phyloP scores from a whole-genome alignment of 1,140 invertebrate genomes.

The Drosophila mayri region DNA sequence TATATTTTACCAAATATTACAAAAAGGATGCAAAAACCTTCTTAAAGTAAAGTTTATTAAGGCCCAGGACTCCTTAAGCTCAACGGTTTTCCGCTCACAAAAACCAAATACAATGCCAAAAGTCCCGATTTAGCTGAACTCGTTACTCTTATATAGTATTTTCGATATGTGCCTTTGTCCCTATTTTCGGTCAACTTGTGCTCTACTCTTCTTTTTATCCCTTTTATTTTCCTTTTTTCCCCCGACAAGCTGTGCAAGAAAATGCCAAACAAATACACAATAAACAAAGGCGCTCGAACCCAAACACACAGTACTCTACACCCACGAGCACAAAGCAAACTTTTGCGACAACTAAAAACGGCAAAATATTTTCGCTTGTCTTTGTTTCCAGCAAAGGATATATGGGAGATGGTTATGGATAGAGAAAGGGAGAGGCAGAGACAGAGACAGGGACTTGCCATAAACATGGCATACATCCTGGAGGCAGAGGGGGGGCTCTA shows the following conservation, averaged over 20 bases:
- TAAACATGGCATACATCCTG: constrained; percentile 81
- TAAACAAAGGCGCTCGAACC: constrained; percentile 66
- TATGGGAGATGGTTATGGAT: neutral
- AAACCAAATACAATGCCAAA: constrained; percentile 17
- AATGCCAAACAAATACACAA: constrained; percentile 75
- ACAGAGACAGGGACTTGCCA: constrained; percentile 36
- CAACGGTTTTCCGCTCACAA: neutral
- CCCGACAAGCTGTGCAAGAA: constrained; percentile 62
- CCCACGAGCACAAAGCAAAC: constrained; percentile 47
- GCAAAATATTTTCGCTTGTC: constrained; percentile 74
- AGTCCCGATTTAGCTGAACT: constrained; percentile 8
- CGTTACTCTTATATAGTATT: constrained; percentile 6
- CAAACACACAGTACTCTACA: constrained; percentile 32
- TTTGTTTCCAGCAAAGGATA: constrained; percentile 52
- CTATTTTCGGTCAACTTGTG: constrained; percentile 63
- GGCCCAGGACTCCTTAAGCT: too few species aligned
- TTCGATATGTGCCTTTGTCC: constrained; percentile 41
- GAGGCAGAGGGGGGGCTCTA: constrained; percentile 61
- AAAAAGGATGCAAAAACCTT: neutral
- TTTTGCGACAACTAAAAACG: constrained; percentile 82
- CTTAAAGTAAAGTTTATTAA: neutral
- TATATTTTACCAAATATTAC: neutral
- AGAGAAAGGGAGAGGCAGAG: neutral
- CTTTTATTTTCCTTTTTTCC: constrained; percentile 30
- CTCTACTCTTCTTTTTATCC: constrained; percentile 3